phyloP scores from a whole-genome alignment of 2,888 invertebrate genomes.

The Celastrina argiolus region DNA sequence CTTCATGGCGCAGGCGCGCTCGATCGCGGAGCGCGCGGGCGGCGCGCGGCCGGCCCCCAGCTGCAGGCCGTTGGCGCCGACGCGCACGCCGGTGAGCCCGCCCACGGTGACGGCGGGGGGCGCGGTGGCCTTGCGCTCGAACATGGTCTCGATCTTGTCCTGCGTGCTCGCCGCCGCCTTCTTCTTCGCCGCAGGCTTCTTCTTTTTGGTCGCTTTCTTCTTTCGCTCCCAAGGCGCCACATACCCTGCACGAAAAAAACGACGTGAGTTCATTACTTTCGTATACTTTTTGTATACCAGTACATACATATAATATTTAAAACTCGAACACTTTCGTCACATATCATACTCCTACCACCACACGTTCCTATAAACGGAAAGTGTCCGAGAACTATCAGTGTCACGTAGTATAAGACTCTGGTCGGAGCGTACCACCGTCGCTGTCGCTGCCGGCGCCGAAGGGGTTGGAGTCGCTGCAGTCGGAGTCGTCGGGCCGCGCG shows the following conservation, averaged over 20 bases:
- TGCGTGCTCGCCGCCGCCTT: slow-evolving; percentile 83
- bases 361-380: too few species aligned
- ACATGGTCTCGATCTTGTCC: slow-evolving; percentile 86
- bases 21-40: slow-evolving; percentile 90
- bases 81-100: slow-evolving; percentile 61
- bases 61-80: slow-evolving; percentile 69
- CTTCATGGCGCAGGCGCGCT: slow-evolving; percentile 94
- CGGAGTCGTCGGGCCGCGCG: slow-evolving; percentile 46
- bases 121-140: slow-evolving; percentile 68
- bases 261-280: too few species aligned
- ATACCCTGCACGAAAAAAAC: neutral
- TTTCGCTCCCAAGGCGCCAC: slow-evolving; percentile 84
- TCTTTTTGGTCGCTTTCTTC: slow-evolving; percentile 81
- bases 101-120: slow-evolving; percentile 46
- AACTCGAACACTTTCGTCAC: too few species aligned
- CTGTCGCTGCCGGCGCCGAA: slow-evolving; percentile 88
- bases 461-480: slow-evolving; percentile 91
- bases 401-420: too few species aligned
- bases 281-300: too few species aligned
- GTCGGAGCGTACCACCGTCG: slow-evolving; percentile 79
- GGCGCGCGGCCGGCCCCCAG: slow-evolving; percentile 59
- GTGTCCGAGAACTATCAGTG: neutral
- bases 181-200: slow-evolving; percentile 74
- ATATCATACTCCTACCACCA: too few species aligned
- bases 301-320: too few species aligned